Evolutionary conservation across 2,113 vertebrate genomes (phyloP).

Genomic region (Tragelaphus strepsiceros): DNA sequence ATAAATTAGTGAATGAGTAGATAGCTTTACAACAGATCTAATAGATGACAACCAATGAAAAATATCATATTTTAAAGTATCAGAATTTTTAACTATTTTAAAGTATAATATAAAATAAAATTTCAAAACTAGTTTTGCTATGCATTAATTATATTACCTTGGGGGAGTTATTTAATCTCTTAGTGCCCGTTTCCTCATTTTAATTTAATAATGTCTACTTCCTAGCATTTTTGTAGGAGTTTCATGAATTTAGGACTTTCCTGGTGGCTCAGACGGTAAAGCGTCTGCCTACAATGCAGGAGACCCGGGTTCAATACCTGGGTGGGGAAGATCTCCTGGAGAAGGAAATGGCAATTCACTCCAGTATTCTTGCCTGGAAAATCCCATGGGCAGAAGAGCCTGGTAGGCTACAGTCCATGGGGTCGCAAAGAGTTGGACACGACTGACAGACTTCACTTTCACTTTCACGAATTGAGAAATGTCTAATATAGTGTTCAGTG

Average conservation of each 20-base stretch:
- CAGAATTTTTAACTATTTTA: background rate
- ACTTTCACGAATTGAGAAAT: background rate
- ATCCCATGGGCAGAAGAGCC: no score
- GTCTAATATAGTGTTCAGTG: background rate
- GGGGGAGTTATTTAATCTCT: background rate
- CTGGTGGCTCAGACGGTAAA: no score
- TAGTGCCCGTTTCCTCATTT: background rate
- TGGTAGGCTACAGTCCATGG: no score
- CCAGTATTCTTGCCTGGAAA: no score
- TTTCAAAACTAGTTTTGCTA: background rate
- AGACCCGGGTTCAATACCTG: no score
- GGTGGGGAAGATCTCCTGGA: no score
- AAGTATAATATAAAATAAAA: background rate
- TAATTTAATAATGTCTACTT: background rate
- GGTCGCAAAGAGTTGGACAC: no score
- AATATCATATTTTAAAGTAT: background rate
- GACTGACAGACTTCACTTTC: no score
- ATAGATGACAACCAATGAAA: background rate
- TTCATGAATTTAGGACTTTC: background rate
- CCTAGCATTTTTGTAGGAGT: background rate
- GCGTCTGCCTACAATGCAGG: no score
- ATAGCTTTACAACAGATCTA: background rate
- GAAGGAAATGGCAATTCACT: no score
- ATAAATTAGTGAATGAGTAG: background rate
- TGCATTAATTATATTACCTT: background rate